These are phyloP conservation scores for Macaca nemestrina DNA, from an alignment of 2,113 vertebrate genomes.

Conservation along the genomic window DNA sequence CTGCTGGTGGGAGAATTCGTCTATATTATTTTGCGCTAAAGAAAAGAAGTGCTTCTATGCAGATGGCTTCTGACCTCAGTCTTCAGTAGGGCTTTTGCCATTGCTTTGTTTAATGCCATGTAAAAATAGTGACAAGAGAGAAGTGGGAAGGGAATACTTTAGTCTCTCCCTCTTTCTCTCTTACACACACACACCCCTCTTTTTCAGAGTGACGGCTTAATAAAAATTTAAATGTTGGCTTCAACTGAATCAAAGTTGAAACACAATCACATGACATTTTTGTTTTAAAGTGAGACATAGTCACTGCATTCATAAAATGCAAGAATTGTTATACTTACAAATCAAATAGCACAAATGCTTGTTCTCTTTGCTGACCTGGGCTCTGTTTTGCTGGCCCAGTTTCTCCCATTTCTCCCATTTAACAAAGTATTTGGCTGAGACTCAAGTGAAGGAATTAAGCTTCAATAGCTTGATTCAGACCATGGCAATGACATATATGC, in stretches of 20 bases:
- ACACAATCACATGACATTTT: not conserved
- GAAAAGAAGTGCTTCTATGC: not conserved
- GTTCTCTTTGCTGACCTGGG: not conserved
- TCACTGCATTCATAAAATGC: not conserved
- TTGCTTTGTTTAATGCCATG: not conserved
- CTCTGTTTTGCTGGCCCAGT: not conserved
- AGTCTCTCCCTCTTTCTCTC: not conserved
- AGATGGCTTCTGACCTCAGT: not conserved
- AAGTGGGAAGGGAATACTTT: not conserved
- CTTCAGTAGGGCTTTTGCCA: not conserved
- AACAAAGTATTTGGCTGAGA: not conserved
- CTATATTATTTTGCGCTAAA: not conserved
- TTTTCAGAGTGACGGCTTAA: not conserved
- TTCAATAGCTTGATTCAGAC: not conserved
- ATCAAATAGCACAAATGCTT: not conserved
- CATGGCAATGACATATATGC: not conserved
- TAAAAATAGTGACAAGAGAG: not conserved
- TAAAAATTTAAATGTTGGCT: not conserved
- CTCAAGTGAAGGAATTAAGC: not conserved
- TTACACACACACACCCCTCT: fast-evolving
- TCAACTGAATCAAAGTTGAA: not conserved
- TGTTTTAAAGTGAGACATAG: not conserved
- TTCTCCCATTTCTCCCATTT: not conserved
- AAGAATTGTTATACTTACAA: not conserved
- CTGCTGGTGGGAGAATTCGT: not conserved